Conservation (phyloP, 2,888 invertebrate genomes). For the Ctena decussata region DNA sequence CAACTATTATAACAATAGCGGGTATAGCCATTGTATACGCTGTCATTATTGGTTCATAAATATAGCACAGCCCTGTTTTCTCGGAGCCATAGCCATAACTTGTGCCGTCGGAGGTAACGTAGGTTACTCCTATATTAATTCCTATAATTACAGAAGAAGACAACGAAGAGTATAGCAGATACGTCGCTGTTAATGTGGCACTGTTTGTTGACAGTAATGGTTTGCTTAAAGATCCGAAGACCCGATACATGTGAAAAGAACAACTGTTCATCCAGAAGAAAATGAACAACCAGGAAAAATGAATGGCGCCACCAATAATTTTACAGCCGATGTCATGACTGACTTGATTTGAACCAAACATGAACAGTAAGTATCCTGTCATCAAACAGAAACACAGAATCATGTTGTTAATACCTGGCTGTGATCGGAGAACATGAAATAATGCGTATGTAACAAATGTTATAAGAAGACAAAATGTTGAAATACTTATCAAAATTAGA, state of each 20-base stretch:
- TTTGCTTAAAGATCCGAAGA: conserved; percentile 35
- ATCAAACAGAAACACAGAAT: conserved; percentile 52
- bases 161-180: conserved; percentile 5
- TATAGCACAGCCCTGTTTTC: neutral
- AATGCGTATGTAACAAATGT: conserved; percentile 61
- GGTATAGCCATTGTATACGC: conserved; percentile 11
- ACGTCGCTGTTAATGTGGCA: neutral
- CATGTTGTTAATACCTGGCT: conserved; percentile 66
- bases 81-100: conserved; percentile 55
- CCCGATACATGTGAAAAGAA: conserved; percentile 68
- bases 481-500: conserved; percentile 39
- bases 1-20: neutral
- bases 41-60: neutral
- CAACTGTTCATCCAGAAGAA: conserved; percentile 68
- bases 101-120: neutral
- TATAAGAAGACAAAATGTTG: conserved; percentile 52
- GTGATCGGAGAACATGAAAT: conserved; percentile 49
- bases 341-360: conserved; percentile 38
- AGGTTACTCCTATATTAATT: neutral
- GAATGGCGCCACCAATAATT: conserved; percentile 58
- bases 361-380: conserved; percentile 52
- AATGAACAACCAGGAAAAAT: conserved; percentile 65
- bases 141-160: conserved; percentile 22
- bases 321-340: conserved; percentile 41
- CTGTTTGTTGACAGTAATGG: neutral